Conservation (phyloP, 2,888 invertebrate species). For the Peribatodes rhomboidaria region DNA sequence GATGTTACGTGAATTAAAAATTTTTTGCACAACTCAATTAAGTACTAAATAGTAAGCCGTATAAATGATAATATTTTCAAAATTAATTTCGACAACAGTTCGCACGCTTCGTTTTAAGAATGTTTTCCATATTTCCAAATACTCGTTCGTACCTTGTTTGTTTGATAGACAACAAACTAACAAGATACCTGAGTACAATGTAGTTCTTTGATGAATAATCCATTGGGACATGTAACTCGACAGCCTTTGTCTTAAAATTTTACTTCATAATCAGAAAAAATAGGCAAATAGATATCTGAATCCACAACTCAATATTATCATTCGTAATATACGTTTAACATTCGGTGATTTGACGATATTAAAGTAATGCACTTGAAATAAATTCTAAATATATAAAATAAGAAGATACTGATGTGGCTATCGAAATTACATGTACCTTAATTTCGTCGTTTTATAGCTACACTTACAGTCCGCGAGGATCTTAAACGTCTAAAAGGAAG, state of each 20-base stretch:
- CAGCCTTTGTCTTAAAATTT: background rate
- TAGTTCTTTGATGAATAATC: background rate
- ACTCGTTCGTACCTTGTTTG: too few species aligned
- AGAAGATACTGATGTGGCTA: too few species aligned
- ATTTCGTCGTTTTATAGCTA: conserved; percentile 14
- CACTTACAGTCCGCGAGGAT: background rate
- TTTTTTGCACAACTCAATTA: background rate
- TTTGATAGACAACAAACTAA: background rate
- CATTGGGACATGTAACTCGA: background rate
- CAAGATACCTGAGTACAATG: background rate
- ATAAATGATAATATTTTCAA: background rate
- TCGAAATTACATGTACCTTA: background rate
- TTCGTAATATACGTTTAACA: too few species aligned
- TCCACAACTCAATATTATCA: too few species aligned
- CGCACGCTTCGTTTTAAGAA: background rate
- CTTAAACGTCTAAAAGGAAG: too few species aligned
- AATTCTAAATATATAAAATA: too few species aligned
- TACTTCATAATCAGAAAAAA: background rate
- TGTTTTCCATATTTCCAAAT: background rate
- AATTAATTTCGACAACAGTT: background rate
- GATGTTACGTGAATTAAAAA: too few species aligned
- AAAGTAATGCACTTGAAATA: too few species aligned
- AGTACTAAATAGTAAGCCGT: background rate
- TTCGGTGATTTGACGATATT: too few species aligned
- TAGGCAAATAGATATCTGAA: too few species aligned